phyloP scores from a whole-genome alignment of 2,888 invertebrate species.

The Amitus sp. region DNA sequence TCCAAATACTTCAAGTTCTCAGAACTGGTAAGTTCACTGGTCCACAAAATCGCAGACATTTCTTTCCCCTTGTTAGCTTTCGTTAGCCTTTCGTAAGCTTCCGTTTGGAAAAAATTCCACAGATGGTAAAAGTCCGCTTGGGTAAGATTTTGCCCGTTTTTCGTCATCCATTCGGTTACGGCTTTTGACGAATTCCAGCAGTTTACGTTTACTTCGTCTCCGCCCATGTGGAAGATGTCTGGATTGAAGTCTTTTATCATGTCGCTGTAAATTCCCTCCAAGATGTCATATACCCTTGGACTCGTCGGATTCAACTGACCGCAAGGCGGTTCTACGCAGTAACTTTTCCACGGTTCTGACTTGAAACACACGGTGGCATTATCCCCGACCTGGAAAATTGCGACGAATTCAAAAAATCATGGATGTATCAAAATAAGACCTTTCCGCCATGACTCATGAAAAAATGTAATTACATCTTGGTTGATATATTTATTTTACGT shows the following conservation, averaged over 20 bases:
- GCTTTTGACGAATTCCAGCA: constrained; percentile 82
- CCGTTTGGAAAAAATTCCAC: constrained; percentile 73
- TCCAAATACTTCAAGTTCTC: constrained; percentile 75
- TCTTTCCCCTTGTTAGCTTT: constrained; percentile 68
- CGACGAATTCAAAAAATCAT: too few relatives aligned
- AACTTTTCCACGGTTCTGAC: constrained; percentile 78
- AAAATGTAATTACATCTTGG: too few relatives aligned
- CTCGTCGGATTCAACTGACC: constrained; percentile 83
- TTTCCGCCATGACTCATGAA: too few relatives aligned
- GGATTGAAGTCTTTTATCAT: constrained; percentile 78
- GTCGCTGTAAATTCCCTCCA: constrained; percentile 79
- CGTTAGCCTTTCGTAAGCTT: constrained; percentile 71
- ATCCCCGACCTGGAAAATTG: constrained; percentile 52
- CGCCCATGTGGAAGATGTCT: constrained; percentile 90
- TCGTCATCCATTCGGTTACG: constrained; percentile 77
- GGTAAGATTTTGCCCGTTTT: constrained; percentile 72
- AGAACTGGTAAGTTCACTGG: constrained; percentile 79
- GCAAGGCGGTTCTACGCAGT: constrained; percentile 86
- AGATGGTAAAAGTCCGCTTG: constrained; percentile 61
- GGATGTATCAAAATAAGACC: too few relatives aligned
- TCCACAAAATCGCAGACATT: constrained; percentile 81
- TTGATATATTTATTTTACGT: too few relatives aligned
- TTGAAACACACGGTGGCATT: constrained; percentile 61
- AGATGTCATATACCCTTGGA: constrained; percentile 74
- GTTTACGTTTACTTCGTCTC: constrained; percentile 77